These are phyloP conservation scores for Pseudococcus longispinus DNA, from an alignment of 2,888 invertebrate species.

Conservation along the genomic window DNA sequence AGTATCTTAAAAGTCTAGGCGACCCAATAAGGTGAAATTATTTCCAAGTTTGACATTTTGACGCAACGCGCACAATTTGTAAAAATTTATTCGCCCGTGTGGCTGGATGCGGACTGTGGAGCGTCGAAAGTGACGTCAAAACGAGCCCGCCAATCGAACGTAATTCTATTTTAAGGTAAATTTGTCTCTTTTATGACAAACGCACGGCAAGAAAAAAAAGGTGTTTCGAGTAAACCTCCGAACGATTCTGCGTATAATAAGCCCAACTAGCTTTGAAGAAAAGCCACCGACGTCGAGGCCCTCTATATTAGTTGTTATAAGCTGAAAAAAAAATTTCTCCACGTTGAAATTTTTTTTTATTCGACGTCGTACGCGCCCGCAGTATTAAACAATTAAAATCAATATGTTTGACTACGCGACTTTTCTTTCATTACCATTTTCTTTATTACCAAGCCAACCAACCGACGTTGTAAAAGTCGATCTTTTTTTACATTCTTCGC, in stretches of 20 bases:
- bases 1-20: not conserved
- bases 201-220: not conserved
- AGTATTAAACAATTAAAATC: slow-evolving; percentile 3
- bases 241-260: not conserved
- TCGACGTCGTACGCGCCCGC: not conserved
- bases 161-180: slow-evolving; percentile 18
- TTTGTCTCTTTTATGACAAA: slow-evolving; percentile 11
- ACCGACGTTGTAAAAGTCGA: not conserved
- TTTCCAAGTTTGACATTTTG: slow-evolving; percentile 11
- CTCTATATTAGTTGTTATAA: not conserved
- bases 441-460: not conserved
- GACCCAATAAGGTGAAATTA: not conserved
- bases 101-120: not conserved
- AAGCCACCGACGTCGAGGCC: not conserved
- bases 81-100: slow-evolving; percentile 5
- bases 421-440: slow-evolving; percentile 18
- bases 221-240: not conserved
- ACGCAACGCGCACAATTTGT: slow-evolving; percentile 4
- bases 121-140: not conserved
- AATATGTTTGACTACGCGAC: not conserved
- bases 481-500: not conserved
- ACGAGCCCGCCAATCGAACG: slow-evolving; percentile 2
- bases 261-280: not conserved
- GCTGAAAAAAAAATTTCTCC: not conserved
- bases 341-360: not conserved